Conservation (phyloP, 2,113 vertebrate genomes). For the Nannobrachium achirus region DNA sequence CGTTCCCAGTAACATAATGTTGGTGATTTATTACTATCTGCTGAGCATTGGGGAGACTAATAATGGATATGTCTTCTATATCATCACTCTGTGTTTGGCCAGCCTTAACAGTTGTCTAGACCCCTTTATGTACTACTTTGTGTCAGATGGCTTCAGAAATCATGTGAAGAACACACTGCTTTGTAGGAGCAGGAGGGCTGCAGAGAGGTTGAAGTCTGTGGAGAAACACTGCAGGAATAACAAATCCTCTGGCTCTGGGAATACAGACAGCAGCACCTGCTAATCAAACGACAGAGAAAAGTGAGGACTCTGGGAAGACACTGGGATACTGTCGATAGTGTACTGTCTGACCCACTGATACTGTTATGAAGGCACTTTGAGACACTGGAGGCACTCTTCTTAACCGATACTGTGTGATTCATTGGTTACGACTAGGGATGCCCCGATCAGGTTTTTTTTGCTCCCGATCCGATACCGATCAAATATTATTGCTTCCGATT, state of each 20-base stretch:
- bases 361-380: too few species aligned
- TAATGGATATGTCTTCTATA: slow-evolving; percentile 83
- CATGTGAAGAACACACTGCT: slow-evolving; percentile 90
- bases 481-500: too few species aligned
- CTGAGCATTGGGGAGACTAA: slow-evolving; percentile 69
- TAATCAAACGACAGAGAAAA: slow-evolving; percentile 52
- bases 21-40: slow-evolving; percentile 87
- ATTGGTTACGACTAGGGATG: too few species aligned
- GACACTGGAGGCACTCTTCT: too few species aligned
- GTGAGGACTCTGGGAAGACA: too few species aligned
- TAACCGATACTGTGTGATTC: too few species aligned
- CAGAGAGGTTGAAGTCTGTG: slow-evolving; percentile 88
- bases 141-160: slow-evolving; percentile 92
- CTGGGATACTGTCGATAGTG: too few species aligned
- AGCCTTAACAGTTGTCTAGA: slow-evolving; percentile 94
- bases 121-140: slow-evolving; percentile 94
- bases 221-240: slow-evolving; percentile 85
- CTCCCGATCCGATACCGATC: too few species aligned
- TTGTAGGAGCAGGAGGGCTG: slow-evolving; percentile 87
- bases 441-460: too few species aligned
- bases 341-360: too few species aligned
- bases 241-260: slow-evolving; percentile 80
- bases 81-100: slow-evolving; percentile 85
- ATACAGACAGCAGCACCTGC: slow-evolving; percentile 82
- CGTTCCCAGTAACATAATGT: slow-evolving; percentile 91